Evolutionary conservation across 2,113 vertebrate genomes (phyloP), one percentile per base, ranked within the genome.

Genomic region (Brachypodius melanocephalos): DNA sequence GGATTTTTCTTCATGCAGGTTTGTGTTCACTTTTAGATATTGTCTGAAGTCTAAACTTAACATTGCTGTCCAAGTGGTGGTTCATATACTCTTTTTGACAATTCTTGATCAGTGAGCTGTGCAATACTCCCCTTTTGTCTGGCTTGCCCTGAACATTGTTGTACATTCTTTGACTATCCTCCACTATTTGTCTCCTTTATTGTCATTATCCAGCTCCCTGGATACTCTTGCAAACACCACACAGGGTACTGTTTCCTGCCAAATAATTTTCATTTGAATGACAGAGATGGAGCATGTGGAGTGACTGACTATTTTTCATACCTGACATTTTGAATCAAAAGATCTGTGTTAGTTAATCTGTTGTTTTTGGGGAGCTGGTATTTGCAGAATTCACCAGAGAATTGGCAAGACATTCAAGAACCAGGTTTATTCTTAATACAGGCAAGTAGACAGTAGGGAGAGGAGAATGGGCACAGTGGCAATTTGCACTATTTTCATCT

Each of bases 281-380:
- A 24, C 36, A 80, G 48, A 18, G 34, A 45, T 68, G 31, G 36
- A 69, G 13, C 84, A 34, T 38, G 31, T 79, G 77, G 62, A 85
- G 63, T 61, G 46, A 61, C 48, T 38, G 71, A 87, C 59, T 92
- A 51, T 92, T 94, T 95, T 92, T 92, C 76, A 76, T 86, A 73
- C 3, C 40, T 93, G 94, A 68, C 83, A 80, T 88, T 95, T 90
- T 66, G 59, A 90, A 93, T 92, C 46, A 61, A 69, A 94, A 88
- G 71, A 69, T 8, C 29, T 89, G n/a, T 61, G 65, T 86, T 79
- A 62, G 25, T 88, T 90, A 75, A 82, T 75, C 12, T 3, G 1
- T 71, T 78, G 21, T 80, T 88, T 89, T 80, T n/a, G 66, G 73
- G 63, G 54, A 79, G 40, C 51, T 85, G 28, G 5, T 80, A n/a